Evolutionary conservation across 2,797 vertebrate species (phyloP).

Genomic region (Lemur catta): DNA sequence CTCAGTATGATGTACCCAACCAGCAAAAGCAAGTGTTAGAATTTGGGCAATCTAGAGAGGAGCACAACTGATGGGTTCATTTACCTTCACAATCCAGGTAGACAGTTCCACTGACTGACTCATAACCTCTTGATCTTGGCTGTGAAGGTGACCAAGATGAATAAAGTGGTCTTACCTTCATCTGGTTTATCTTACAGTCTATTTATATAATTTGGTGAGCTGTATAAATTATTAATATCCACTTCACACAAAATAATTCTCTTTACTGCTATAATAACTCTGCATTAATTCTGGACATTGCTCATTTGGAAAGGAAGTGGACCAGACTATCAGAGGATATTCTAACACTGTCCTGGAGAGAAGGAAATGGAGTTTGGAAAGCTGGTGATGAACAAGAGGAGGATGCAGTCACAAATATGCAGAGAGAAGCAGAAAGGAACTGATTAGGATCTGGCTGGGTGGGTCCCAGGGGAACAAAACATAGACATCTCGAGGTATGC

Average conservation of each 20-base stretch:
- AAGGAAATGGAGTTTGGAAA: background rate
- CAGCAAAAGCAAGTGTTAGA: background rate
- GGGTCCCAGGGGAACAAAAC: background rate
- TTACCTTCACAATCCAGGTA: background rate
- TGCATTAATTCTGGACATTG: background rate
- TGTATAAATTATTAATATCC: background rate
- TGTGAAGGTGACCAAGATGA: background rate
- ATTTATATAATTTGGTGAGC: background rate
- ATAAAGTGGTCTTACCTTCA: background rate
- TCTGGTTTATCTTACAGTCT: background rate
- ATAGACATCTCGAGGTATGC: background rate
- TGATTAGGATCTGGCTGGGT: background rate
- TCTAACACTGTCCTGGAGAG: background rate
- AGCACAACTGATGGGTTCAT: background rate
- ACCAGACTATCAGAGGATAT: background rate
- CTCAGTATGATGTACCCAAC: background rate
- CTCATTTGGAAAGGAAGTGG: background rate
- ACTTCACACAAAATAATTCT: background rate
- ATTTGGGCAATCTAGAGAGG: background rate
- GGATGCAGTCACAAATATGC: background rate
- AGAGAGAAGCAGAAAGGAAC: background rate
- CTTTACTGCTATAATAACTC: background rate
- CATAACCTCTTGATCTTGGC: background rate
- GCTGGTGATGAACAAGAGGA: background rate
- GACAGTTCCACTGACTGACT: background rate